Evolutionary conservation across 2,888 invertebrate genomes (phyloP), one percentile per base, ranked within the genome.

Genomic region (Eilema depressum): DNA sequence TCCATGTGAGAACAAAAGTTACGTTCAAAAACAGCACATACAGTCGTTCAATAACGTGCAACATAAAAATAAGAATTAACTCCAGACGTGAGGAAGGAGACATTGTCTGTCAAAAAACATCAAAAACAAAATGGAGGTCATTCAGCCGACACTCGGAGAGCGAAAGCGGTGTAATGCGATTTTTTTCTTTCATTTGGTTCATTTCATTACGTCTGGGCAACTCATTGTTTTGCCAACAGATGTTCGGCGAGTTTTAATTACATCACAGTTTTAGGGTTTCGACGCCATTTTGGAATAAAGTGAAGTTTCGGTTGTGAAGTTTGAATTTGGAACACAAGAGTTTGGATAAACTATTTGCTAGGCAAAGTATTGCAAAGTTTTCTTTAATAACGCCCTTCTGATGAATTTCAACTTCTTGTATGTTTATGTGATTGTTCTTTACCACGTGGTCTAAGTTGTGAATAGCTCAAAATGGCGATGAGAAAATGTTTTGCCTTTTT

Each of bases 121-220:
- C 71, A 66, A 80, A 81, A 77, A 74, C 61, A 53, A 67, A 74
- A 76, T 74, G 66, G 76, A 78, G 83, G 83, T 81, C 83, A 78
- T 70, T 62, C 71, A 76, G 80, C 67, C 72, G 69, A 66, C 69
- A 63, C 66, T 66, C 77, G 63, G 53, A 53, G 59, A 53, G 68
- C 74, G 72, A 79, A 77, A 75, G 73, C 68, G 70, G 23, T 71
- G 73, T 64, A 60, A 33, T 69, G 53, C 59, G 47, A 73, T 77
- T 77, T 78, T 80, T 73, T 67, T 69, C 41, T 26, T 64, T 63
- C 60, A 68, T 68, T 68, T 75, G 59, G 8, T 62, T 76, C 60
- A 82, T 81, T 78, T 70, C 76, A 82, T 81, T 78, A 71, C 71
- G 83, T 82, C 81, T 81, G 83, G 76, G n/a, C 63, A 69, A 73